Conservation (phyloP, 2,888 invertebrate species). For the Nezara viridula region DNA sequence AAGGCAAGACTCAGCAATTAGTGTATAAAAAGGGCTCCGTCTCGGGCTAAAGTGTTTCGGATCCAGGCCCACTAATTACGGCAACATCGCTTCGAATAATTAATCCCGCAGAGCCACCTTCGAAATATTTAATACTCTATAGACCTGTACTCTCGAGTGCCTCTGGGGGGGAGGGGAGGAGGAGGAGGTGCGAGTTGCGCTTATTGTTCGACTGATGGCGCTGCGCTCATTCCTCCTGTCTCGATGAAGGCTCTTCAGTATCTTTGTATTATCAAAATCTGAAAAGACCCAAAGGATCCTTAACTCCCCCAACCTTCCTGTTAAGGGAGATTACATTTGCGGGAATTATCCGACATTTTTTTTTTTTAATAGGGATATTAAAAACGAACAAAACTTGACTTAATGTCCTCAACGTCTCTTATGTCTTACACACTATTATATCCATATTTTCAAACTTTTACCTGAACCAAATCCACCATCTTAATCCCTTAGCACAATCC, state of each 20-base stretch:
- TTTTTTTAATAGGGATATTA: not conserved
- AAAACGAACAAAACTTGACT: not conserved
- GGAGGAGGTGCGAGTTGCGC: not conserved
- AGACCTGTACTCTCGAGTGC: not conserved
- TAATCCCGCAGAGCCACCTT: constrained; percentile 24
- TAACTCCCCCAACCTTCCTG: not conserved
- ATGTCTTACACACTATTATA: too few species aligned
- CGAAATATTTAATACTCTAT: constrained; percentile 32
- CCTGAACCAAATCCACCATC: too few species aligned
- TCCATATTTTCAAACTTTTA: too few species aligned
- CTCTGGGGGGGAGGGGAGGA: not conserved
- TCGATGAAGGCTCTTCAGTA: not conserved
- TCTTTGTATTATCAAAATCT: not conserved
- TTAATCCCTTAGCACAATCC: too few species aligned
- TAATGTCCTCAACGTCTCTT: too few species aligned
- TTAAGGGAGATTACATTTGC: not conserved
- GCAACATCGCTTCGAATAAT: constrained; percentile 28
- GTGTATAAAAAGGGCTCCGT: constrained; percentile 14
- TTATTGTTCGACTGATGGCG: not conserved
- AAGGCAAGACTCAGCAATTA: constrained; percentile 55
- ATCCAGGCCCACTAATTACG: not conserved
- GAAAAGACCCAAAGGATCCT: not conserved
- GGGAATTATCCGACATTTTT: not conserved
- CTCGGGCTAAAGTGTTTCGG: constrained; percentile 45
- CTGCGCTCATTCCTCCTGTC: constrained; percentile 2